phyloP scores from a whole-genome alignment of 2,888 invertebrate genomes.

The Stenichneumon culpator region DNA sequence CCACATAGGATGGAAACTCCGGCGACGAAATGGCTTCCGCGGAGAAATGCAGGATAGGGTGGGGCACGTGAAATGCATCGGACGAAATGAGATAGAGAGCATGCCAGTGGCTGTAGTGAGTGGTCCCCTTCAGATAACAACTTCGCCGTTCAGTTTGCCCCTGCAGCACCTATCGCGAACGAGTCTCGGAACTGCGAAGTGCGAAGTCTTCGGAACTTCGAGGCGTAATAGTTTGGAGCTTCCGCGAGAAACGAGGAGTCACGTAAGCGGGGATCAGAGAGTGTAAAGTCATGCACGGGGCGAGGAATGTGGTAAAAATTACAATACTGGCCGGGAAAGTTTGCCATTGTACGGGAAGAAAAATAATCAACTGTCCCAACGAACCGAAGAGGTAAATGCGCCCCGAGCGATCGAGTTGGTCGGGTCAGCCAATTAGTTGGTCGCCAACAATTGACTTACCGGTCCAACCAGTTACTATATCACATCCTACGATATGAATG shows the following conservation, averaged over 20 bases:
- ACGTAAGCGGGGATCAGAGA: background rate
- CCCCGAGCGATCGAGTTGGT: too few species aligned
- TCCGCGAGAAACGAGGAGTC: background rate
- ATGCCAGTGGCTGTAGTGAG: background rate
- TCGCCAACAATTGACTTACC: too few species aligned
- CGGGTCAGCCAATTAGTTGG: too few species aligned
- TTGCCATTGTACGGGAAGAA: too few species aligned
- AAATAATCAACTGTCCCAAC: background rate
- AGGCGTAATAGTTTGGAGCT: background rate
- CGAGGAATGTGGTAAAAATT: background rate
- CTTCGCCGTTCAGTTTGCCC: background rate
- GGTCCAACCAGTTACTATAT: too few species aligned
- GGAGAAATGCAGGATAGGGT: background rate
- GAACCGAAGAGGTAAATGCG: too few species aligned
- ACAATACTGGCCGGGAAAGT: too few species aligned
- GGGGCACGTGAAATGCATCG: background rate
- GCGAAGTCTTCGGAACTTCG: constrained; percentile 4
- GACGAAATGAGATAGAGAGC: background rate
- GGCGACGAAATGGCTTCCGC: background rate
- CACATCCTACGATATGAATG: too few species aligned
- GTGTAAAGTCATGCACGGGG: background rate
- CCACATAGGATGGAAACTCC: background rate
- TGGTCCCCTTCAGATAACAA: constrained; percentile 1
- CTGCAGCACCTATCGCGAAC: background rate
- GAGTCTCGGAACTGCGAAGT: background rate